Percentiles rank a stretch among this genome's conserved stretches.
These are phyloP conservation scores for Zelostemma sp. DNA, from an alignment of 1,140 invertebrate genomes.

Conservation along the genomic window DNA sequence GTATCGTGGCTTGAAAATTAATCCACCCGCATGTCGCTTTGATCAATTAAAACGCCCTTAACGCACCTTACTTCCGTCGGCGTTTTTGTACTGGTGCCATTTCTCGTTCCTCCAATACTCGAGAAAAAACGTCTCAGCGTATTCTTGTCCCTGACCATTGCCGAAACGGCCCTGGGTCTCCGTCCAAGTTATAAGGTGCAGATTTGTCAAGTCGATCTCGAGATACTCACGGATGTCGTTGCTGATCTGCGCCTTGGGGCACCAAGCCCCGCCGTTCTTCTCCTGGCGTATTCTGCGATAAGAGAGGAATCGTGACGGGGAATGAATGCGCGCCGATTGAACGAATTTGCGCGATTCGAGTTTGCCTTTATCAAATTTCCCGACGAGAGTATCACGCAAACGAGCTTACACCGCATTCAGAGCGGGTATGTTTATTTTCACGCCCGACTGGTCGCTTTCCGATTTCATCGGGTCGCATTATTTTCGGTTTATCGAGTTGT, in stretches of 20 bases:
- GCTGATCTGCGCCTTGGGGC: slow-evolving; percentile 84
- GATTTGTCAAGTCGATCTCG: slow-evolving; percentile 83
- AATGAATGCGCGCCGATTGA: slow-evolving; percentile 14
- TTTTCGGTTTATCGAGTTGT: slow-evolving; percentile 17
- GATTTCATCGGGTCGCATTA: slow-evolving; percentile 21
- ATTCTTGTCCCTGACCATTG: slow-evolving; percentile 93
- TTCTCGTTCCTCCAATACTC: slow-evolving; percentile 85
- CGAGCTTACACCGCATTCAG: slow-evolving; percentile 32
- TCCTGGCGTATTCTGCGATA: slow-evolving; percentile 83
- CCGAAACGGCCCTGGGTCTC: slow-evolving; percentile 94
- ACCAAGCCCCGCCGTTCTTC: slow-evolving; percentile 93
- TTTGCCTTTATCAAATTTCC: slow-evolving; percentile 32
- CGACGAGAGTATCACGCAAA: slow-evolving; percentile 19
- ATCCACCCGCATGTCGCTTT: too few relatives aligned
- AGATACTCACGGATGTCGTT: slow-evolving; percentile 85
- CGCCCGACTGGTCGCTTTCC: slow-evolving; percentile 22
- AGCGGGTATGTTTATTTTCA: slow-evolving; percentile 29
- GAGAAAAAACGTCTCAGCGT: slow-evolving; percentile 84
- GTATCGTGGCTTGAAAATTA: not conserved
- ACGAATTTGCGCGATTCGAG: slow-evolving; percentile 7
- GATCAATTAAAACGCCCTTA: too few relatives aligned
- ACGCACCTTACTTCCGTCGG: slow-evolving; percentile 79
- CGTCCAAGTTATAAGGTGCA: slow-evolving; percentile 87
- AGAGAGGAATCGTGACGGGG: slow-evolving; percentile 22
- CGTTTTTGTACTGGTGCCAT: slow-evolving; percentile 86